Evolutionary conservation across 1,140 invertebrate genomes (phyloP), one percentile per base, ranked within the genome.

Genomic region (Harpegnathos saltator): DNA sequence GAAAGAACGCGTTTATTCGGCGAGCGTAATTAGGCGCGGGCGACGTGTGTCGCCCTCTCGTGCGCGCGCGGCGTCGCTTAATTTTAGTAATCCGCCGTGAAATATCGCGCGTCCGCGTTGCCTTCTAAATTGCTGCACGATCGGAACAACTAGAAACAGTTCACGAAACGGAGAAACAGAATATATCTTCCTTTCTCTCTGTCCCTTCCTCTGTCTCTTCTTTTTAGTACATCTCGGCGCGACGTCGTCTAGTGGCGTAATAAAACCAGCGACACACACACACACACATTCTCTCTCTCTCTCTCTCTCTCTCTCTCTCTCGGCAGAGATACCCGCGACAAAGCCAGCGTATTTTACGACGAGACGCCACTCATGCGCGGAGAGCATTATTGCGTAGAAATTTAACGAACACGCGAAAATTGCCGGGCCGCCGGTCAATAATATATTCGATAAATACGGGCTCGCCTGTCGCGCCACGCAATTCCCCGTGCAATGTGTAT

Each of bases 401-500:
- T 65, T 65, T 12, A 29, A 33, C 9, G 22, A 75, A 77, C 11
- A 52, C n/a, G 22, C 26, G 54, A 22, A 11, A 11, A 38, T 12
- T 66, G 22, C 22, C 7, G 26, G 11, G 2, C 4, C 33, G 58
- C n/a, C n/a, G 17, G 12, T 54, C 74, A 68, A 77, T 24, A 17
- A 4, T 5, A n/a, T 24, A 75, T 65, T 77, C 44, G 62, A 24
- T 29, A 77, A 54, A 56, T 66, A 77, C 66, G n/a, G 61, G 54
- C 66, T 66, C 14, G 19, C 15, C 22, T 7, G n/a, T n/a, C 38
- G 62, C 17, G 29, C 29, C 17, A 66, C 19, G 19, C 66, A 77
- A 54, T 66, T 68, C 68, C 29, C 19, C 62, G 26, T 77, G 19
- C 38, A 66, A 77, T 68, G 63, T 74, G 38, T 29, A 74, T 52